Base-by-base conservation (phyloP, 2,888 invertebrate genomes). In the Siphlonurus alternatus region DNA sequence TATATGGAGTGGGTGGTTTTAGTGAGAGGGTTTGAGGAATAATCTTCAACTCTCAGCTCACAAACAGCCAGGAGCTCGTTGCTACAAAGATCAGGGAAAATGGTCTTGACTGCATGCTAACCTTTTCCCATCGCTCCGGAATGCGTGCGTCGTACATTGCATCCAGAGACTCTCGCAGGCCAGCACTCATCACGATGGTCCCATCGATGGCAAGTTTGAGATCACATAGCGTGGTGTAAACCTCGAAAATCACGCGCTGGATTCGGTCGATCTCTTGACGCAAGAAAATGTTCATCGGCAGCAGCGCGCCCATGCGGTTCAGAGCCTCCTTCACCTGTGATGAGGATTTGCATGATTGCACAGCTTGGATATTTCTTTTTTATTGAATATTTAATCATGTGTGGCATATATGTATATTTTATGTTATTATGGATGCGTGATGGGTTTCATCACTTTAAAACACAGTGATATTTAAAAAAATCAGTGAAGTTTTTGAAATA, bases 91-190 rank as follows among this genome's bases (percentile, higher is more conserved):
- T 15, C 5, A 38, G 38, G n/a, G n/a, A n/a, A n/a, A n/a, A n/a
- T n/a, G n/a, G n/a, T n/a, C n/a, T n/a, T n/a, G n/a, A n/a, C n/a
- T n/a, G n/a, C n/a, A n/a, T 20, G 60, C 70, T 67, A 70, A 88
- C 89, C 83, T 92, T 95, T 71, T 87, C 83, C 96, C 97, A 97
- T 66, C 83, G 83, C 66, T 88, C 87, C 0, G 97, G 97, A 68
- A 97, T 91, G 67, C 94, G 82, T 1, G 96, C 96, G 74, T 97
- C 96, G 73, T 93, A 96, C 93, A 97, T 96, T 18, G 95, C 90
- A 74, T 97, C 95, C 51, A 97, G 78, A 0, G 94, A 89, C 69
- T 89, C 89, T 66, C 91, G 81, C 25, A 97, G 79, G 23, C 84
- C 86, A 73, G 93, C 92, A 72, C 93, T 95, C 96, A 97, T 97